phyloP scores from a whole-genome alignment of 2,797 vertebrate genomes.

The Cryptoblepharus egeriae region DNA sequence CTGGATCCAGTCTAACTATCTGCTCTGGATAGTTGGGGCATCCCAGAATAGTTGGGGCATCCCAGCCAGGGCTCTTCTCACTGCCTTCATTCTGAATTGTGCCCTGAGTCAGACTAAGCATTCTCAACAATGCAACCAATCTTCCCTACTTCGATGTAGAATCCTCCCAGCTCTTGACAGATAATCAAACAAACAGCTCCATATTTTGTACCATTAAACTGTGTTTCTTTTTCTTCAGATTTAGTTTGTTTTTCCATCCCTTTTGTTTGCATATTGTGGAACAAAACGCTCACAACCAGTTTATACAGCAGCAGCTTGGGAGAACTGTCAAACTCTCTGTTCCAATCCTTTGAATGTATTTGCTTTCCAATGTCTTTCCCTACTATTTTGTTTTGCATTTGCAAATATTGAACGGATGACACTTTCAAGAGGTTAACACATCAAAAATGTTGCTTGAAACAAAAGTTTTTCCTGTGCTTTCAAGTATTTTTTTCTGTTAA shows the following conservation, averaged over 20 bases:
- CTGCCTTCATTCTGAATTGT: too few species aligned
- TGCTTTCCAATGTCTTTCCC: conserved; percentile 11
- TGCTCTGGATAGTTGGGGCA: too few species aligned
- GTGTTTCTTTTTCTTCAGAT: conserved; percentile 3
- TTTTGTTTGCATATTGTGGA: conserved; percentile 39
- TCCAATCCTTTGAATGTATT: conserved; percentile 30
- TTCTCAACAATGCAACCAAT: conserved; percentile 26
- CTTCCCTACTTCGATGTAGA: conserved; percentile 28
- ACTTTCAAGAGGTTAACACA: conserved; percentile 23
- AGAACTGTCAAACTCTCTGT: conserved; percentile 37
- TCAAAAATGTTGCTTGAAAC: conserved; percentile 1
- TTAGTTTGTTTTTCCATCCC: not conserved
- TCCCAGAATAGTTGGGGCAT: too few species aligned
- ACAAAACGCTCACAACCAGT: conserved; percentile 29
- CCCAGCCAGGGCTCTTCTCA: too few species aligned
- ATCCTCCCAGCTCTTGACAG: conserved; percentile 27
- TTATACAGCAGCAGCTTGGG: conserved; percentile 39
- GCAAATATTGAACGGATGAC: not conserved
- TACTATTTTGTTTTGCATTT: not conserved
- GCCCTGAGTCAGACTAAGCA: conserved; percentile 38
- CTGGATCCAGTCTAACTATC: too few species aligned
- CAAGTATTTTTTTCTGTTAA: too few species aligned
- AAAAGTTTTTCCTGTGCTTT: not conserved
- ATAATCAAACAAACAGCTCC: conserved; percentile 51
- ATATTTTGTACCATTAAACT: conserved; percentile 6